phyloP scores from a whole-genome alignment of 2,797 vertebrate species.

The Pangasius macronema region DNA sequence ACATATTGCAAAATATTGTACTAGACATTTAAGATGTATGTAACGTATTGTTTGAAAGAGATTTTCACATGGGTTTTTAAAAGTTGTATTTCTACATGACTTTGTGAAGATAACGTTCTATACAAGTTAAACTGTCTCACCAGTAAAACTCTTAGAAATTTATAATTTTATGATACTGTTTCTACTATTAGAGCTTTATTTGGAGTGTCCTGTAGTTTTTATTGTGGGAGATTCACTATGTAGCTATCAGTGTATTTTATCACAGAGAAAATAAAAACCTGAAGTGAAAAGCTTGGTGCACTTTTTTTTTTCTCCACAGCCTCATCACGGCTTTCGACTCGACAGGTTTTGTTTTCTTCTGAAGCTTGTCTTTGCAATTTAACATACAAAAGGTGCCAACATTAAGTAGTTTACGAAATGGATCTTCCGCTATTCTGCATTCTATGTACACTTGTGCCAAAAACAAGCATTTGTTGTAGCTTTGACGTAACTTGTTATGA shows the following conservation, averaged over 20 bases:
- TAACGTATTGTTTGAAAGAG: neutral
- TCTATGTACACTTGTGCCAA: too few species aligned
- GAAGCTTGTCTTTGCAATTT: neutral
- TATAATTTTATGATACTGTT: slow-evolving; percentile 56
- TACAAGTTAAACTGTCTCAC: neutral
- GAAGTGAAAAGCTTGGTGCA: neutral
- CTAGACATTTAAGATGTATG: neutral
- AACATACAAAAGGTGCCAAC: neutral
- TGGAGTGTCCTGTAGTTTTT: slow-evolving; percentile 54
- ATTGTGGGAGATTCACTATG: slow-evolving; percentile 56
- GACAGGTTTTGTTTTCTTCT: neutral
- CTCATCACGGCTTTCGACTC: neutral
- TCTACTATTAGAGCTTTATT: slow-evolving; percentile 74
- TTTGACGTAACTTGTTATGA: neutral
- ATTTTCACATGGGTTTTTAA: neutral
- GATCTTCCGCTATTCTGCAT: neutral
- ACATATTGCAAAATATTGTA: neutral
- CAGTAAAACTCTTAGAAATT: slow-evolving; percentile 30
- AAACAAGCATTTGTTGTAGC: neutral
- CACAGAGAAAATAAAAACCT: slow-evolving; percentile 42
- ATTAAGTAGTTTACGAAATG: neutral
- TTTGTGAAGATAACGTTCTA: slow-evolving; percentile 4
- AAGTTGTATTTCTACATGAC: slow-evolving; percentile 7
- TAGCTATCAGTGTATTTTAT: slow-evolving; percentile 56
- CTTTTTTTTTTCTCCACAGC: neutral